phyloP scores from a whole-genome alignment of 2,797 vertebrate genomes.

The Ambastaia sidthimunki region DNA sequence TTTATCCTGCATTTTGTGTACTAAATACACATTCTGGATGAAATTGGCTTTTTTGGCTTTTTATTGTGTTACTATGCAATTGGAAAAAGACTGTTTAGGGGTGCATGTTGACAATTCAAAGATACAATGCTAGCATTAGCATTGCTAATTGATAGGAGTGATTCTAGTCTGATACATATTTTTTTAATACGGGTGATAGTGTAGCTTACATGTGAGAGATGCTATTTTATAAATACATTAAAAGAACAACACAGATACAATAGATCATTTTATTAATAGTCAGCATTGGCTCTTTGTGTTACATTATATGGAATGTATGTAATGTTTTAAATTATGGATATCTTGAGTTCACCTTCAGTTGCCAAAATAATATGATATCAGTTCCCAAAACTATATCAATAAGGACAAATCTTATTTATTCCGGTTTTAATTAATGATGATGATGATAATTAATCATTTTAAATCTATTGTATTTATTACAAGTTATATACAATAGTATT shows the following conservation, averaged over 20 bases:
- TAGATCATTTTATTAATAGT: neutral
- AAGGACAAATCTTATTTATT: too few species aligned
- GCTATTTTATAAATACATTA: neutral
- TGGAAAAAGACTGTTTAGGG: constrained; percentile 46
- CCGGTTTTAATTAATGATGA: too few species aligned
- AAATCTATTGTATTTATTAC: too few species aligned
- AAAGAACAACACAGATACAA: neutral
- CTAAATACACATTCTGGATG: constrained; percentile 20
- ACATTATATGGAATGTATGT: too few species aligned
- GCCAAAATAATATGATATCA: too few species aligned
- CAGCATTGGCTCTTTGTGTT: too few species aligned
- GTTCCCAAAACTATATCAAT: too few species aligned
- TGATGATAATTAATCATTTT: neutral
- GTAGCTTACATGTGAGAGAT: constrained; percentile 2
- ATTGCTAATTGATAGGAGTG: constrained; percentile 24
- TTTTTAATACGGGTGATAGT: neutral
- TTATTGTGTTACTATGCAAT: constrained; percentile 63
- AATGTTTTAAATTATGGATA: too few species aligned
- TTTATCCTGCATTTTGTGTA: constrained; percentile 1
- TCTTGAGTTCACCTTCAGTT: too few species aligned
- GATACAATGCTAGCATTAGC: constrained; percentile 36
- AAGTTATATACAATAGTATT: too few species aligned
- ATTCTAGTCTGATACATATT: constrained; percentile 9
- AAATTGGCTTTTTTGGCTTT: neutral
- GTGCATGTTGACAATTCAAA: constrained; percentile 50